Percentiles rank a stretch among this genome's conserved stretches.
These are phyloP conservation scores for Novumbra hubbsi DNA, from an alignment of 2,797 vertebrate genomes.

Conservation along the genomic window DNA sequence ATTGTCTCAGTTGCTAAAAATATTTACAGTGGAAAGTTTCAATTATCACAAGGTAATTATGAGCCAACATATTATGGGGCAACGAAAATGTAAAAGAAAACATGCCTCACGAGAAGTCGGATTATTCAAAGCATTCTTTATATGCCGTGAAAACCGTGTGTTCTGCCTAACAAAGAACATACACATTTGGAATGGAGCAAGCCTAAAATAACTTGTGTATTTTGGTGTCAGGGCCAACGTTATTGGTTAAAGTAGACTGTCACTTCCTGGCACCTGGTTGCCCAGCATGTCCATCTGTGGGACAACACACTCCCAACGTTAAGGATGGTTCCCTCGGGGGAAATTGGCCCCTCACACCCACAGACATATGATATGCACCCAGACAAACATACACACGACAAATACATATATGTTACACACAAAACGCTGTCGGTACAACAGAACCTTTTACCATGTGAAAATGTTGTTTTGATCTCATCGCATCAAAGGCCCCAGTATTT, in stretches of 20 bases:
- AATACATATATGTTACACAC: not conserved
- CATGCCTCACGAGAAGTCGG: not conserved
- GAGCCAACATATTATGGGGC: not conserved
- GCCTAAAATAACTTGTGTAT: conserved; percentile 42
- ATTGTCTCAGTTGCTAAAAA: not conserved
- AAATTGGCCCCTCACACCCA: not conserved
- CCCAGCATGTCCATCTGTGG: conserved; percentile 73
- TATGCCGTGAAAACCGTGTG: not conserved
- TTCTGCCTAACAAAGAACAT: not conserved
- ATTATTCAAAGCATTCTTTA: not conserved
- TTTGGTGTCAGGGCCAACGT: conserved; percentile 30
- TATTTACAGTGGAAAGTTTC: not conserved
- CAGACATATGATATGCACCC: not conserved
- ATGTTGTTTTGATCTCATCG: not conserved
- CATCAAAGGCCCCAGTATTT: not conserved
- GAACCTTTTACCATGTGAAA: not conserved
- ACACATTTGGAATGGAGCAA: not conserved
- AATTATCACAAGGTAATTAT: not conserved
- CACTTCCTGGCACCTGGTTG: conserved; percentile 36
- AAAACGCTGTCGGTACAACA: not conserved
- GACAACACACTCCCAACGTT: conserved; percentile 65
- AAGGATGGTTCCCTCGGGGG: conserved; percentile 48
- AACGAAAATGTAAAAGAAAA: not conserved
- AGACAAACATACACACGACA: not conserved
- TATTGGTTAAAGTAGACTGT: conserved; percentile 10